A percentile compares a stretch with the other conserved stretches of the same genome.
Conservation (phyloP, 2,888 invertebrate species). For the Koerneria pararmatus region DNA sequence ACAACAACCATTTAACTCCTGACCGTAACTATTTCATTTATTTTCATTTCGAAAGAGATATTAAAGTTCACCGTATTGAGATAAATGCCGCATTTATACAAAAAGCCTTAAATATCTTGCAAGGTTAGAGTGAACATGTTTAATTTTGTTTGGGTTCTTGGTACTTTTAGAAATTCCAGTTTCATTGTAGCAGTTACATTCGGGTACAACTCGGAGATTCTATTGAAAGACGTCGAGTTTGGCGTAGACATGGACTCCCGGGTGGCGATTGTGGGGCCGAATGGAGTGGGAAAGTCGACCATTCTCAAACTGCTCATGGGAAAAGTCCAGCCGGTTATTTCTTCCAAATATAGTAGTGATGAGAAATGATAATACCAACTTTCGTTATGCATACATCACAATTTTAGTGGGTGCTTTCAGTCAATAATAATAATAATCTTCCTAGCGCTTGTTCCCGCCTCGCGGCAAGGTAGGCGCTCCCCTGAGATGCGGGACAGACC, state of each 20-base stretch:
- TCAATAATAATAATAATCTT: too few relatives aligned
- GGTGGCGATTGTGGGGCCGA: constrained; percentile 73
- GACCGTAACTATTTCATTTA: too few relatives aligned
- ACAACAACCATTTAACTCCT: too few relatives aligned
- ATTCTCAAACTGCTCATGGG: constrained; percentile 87
- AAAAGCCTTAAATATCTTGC: too few relatives aligned
- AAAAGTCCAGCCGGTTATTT: constrained; percentile 73
- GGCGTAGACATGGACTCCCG: constrained; percentile 88
- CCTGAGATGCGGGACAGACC: too few relatives aligned
- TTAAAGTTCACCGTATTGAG: too few relatives aligned
- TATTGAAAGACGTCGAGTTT: constrained; percentile 83
- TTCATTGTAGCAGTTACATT: constrained; percentile 79
- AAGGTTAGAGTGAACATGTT: constrained; percentile 23
- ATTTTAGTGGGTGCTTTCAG: too few relatives aligned
- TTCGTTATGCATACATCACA: too few relatives aligned
- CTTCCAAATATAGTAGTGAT: background rate
- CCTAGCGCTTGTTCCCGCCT: too few relatives aligned
- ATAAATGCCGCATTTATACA: too few relatives aligned
- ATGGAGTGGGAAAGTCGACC: constrained; percentile 97
- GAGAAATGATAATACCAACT: background rate
- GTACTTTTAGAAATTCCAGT: constrained; percentile 8
- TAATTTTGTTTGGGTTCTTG: constrained; percentile 39
- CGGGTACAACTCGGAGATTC: constrained; percentile 72
- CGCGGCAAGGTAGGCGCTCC: too few relatives aligned
- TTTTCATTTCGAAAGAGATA: too few relatives aligned